Percentiles rank a stretch among this genome's conserved stretches.
phyloP scores from a whole-genome alignment of 2,888 invertebrate species.

The Caenorhabditis parvicauda region DNA sequence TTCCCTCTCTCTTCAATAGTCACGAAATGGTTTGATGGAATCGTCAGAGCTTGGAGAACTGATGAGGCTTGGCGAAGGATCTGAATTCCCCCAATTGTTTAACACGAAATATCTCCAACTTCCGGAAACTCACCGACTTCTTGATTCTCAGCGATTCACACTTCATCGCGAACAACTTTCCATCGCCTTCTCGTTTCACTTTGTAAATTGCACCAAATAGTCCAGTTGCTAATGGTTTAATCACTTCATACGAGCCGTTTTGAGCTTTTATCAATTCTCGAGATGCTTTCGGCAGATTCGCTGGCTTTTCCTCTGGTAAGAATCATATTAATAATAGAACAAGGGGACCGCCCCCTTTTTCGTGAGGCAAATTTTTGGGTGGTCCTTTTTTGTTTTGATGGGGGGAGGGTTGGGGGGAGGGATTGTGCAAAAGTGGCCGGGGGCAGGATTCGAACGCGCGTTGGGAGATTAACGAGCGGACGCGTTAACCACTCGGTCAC shows the following conservation, averaged over 20 bases:
- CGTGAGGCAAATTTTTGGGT: too few species aligned
- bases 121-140: constrained; percentile 11
- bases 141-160: constrained; percentile 30
- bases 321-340: too few species aligned
- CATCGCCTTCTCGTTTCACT: constrained; percentile 18
- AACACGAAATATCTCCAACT: neutral
- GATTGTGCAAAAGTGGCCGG: too few species aligned
- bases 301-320: too few species aligned
- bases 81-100: too few species aligned
- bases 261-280: constrained; percentile 23
- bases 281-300: too few species aligned
- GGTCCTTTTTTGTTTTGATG: too few species aligned
- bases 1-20: constrained; percentile 24
- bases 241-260: constrained; percentile 24
- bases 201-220: constrained; percentile 28
- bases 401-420: too few species aligned
- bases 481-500: too few species aligned
- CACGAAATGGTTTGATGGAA: constrained; percentile 17
- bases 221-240: constrained; percentile 24
- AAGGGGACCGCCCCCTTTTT: too few species aligned
- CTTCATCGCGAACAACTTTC: constrained; percentile 21
- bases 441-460: too few species aligned
- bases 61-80: constrained; percentile 26
- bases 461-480: too few species aligned
- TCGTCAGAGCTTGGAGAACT: constrained; percentile 18